Evolutionary conservation across 2,113 vertebrate species (phyloP).

Genomic region (Pluvialis apricaria): DNA sequence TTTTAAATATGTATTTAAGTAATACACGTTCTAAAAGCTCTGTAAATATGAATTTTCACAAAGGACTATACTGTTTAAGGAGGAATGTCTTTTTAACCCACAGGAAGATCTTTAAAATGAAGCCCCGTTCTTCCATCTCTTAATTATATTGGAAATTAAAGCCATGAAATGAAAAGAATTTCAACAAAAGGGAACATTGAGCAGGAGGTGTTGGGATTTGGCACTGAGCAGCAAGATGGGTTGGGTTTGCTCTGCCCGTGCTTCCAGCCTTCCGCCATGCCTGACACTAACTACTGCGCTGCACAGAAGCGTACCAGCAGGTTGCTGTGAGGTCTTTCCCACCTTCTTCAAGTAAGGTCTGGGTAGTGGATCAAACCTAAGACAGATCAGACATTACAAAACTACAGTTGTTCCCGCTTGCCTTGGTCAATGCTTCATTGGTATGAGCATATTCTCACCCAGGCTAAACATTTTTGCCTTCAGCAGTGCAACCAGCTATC

Average conservation of each 20-base stretch:
- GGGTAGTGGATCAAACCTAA: not conserved
- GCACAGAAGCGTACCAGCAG: not conserved
- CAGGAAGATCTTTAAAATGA: not conserved
- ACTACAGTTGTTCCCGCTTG: not conserved
- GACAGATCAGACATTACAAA: not conserved
- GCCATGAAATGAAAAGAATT: not conserved
- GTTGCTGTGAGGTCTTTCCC: not conserved
- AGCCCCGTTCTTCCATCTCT: not conserved
- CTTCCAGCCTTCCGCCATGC: not conserved
- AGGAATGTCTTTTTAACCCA: not conserved
- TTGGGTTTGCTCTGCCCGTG: not conserved
- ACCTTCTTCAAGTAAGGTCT: not conserved
- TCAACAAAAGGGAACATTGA: not conserved
- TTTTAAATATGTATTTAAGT: slow-evolving; percentile 57
- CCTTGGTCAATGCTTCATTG: no score
- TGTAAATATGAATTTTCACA: slow-evolving; percentile 42
- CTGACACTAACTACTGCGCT: accelerated
- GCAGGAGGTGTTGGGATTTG: not conserved
- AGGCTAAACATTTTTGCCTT: not conserved
- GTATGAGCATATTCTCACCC: not conserved
- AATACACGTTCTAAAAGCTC: slow-evolving; percentile 17
- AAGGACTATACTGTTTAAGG: not conserved
- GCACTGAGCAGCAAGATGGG: not conserved
- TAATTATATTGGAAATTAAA: slow-evolving; percentile 45
- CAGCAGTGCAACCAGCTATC: not conserved